Conservation (phyloP, 1,140 invertebrate species). For the Plectrocnemia conspersa region DNA sequence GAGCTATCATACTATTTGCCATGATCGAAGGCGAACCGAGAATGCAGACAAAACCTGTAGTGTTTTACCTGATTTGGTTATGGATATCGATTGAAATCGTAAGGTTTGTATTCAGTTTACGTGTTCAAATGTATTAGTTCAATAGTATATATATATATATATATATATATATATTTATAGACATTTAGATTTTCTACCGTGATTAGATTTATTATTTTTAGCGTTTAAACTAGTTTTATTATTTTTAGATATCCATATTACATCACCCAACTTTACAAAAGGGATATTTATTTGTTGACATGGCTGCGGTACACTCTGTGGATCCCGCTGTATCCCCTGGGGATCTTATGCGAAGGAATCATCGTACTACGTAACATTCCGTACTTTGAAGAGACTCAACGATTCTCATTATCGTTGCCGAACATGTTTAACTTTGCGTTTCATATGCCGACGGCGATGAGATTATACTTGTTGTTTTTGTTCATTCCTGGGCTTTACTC, state of each 20-base stretch:
- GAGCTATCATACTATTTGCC: slow-evolving; percentile 74
- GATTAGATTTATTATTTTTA: slow-evolving; percentile 17
- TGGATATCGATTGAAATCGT: slow-evolving; percentile 80
- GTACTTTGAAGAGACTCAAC: slow-evolving; percentile 81
- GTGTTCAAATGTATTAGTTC: background rate
- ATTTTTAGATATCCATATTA: slow-evolving; percentile 84
- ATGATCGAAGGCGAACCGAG: slow-evolving; percentile 80
- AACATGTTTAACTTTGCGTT: slow-evolving; percentile 84
- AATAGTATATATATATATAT: slow-evolving; percentile 1
- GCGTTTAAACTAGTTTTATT: slow-evolving; percentile 15
- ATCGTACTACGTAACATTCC: slow-evolving; percentile 77
- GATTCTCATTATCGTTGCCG: slow-evolving; percentile 72
- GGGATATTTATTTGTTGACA: slow-evolving; percentile 71
- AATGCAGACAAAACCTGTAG: slow-evolving; percentile 80
- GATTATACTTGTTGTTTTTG: slow-evolving; percentile 71
- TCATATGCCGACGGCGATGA: slow-evolving; percentile 74
- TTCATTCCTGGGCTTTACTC: slow-evolving; percentile 69
- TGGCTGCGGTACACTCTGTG: slow-evolving; percentile 91
- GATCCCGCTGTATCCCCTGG: slow-evolving; percentile 88
- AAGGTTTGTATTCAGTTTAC: slow-evolving; percentile 53
- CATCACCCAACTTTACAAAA: slow-evolving; percentile 72
- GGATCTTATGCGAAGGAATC: slow-evolving; percentile 81
- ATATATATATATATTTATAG: slow-evolving; percentile 1
- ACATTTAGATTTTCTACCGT: slow-evolving; percentile 7
- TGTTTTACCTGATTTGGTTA: slow-evolving; percentile 80